Conservation (phyloP, 2,113 vertebrate species). For the Sitta europaea region DNA sequence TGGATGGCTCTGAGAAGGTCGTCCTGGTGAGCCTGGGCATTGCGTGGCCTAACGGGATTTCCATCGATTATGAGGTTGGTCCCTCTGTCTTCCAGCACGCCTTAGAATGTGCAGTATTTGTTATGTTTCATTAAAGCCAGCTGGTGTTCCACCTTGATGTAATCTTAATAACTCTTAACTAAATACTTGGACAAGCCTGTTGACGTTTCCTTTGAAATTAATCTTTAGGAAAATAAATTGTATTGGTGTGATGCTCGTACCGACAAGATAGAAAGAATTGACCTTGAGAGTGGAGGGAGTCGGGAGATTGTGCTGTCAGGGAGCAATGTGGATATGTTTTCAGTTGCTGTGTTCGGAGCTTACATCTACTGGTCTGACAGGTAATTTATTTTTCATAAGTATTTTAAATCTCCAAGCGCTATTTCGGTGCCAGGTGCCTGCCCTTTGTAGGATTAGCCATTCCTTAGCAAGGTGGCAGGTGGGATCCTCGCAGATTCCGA, state of each 20-base stretch:
- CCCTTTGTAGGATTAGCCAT: conserved; percentile 77
- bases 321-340: conserved; percentile 97
- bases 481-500: conserved; percentile 48
- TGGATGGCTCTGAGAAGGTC: conserved; percentile 93
- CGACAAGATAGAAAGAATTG: conserved; percentile 99
- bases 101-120: background rate
- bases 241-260: conserved; percentile 99
- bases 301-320: conserved; percentile 95
- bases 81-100: background rate
- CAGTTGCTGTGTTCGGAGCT: conserved; percentile 95
- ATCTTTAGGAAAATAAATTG: conserved; percentile 95
- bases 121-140: background rate
- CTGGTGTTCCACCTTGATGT: conserved; percentile 16
- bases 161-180: conserved; percentile 51
- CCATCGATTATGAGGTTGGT: conserved; percentile 94
- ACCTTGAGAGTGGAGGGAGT: conserved; percentile 95
- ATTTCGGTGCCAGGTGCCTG: conserved; percentile 73
- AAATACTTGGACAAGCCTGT: conserved; percentile 56
- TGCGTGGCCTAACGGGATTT: conserved; percentile 94
- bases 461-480: conserved; percentile 69
- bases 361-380: conserved; percentile 99
- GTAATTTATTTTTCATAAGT: conserved; percentile 95
- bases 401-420: conserved; percentile 73
- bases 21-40: conserved; percentile 90
- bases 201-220: conserved; percentile 80